A percentile compares a stretch with the other conserved stretches of the same genome.
These are phyloP conservation scores for Brachyptera risi DNA, from an alignment of 2,888 invertebrate species.

Conservation along the genomic window DNA sequence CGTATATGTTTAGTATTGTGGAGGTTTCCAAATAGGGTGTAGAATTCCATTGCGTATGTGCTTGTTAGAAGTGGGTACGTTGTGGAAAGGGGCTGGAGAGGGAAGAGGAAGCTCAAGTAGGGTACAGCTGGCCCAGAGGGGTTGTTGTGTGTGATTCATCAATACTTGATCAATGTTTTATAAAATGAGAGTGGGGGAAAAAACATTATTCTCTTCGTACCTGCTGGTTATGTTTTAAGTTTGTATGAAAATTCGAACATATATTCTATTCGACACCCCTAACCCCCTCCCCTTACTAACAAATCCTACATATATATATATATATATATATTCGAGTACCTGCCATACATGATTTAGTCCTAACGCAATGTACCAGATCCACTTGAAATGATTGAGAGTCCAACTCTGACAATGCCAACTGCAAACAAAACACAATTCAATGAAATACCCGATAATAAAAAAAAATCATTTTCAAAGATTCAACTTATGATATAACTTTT, in stretches of 20 bases:
- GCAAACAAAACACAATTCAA: slow-evolving; percentile 15
- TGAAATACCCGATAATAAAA: slow-evolving; percentile 8
- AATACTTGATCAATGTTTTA: slow-evolving; percentile 18
- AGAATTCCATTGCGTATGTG: slow-evolving; percentile 10
- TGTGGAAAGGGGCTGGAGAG: not conserved
- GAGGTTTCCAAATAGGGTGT: not conserved
- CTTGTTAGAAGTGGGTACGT: not conserved
- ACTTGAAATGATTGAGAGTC: slow-evolving; percentile 9
- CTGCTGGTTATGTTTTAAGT: slow-evolving; percentile 14
- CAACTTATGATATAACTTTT: not conserved
- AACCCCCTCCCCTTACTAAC: not conserved
- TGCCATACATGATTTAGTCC: slow-evolving; percentile 8
- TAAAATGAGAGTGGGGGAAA: slow-evolving; percentile 1
- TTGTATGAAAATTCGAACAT: slow-evolving; percentile 13
- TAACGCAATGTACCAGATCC: slow-evolving; percentile 2
- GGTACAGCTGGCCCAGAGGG: slow-evolving; percentile 13
- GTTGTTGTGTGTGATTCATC: slow-evolving; percentile 18
- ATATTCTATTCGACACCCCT: slow-evolving; percentile 18
- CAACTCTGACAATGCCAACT: slow-evolving; percentile 8
- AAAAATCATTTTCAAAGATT: slow-evolving; percentile 5
- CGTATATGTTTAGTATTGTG: slow-evolving; percentile 2
- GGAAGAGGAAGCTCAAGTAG: slow-evolving; percentile 4
- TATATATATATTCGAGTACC: not conserved
- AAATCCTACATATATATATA: too few species aligned
- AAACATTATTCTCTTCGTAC: slow-evolving; percentile 14